A percentile compares a stretch with the other conserved stretches of the same genome.
These are phyloP conservation scores for Tamias sibiricus DNA, from an alignment of 2,113 vertebrate genomes.

Conservation along the genomic window DNA sequence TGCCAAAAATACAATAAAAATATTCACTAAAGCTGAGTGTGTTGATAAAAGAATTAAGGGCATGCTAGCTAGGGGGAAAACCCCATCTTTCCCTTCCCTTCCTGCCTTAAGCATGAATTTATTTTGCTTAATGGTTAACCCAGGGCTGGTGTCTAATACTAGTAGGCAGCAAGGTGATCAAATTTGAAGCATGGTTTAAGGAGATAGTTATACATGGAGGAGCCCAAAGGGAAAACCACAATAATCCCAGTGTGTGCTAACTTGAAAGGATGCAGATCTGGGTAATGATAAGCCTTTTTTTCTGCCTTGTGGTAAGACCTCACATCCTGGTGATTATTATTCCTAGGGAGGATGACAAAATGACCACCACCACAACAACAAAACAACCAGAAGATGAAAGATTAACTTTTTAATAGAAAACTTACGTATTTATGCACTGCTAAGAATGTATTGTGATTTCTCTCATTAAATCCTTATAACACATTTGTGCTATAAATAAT, in stretches of 20 bases:
- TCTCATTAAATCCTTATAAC: neutral
- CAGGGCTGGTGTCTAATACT: neutral
- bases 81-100: neutral
- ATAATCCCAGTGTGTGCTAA: neutral
- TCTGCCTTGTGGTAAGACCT: neutral
- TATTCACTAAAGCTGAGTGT: neutral
- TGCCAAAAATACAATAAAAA: neutral
- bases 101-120: neutral
- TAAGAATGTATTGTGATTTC: neutral
- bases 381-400: neutral
- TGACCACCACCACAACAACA: neutral
- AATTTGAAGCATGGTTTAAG: neutral
- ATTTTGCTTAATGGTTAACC: neutral
- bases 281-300: conserved; percentile 1
- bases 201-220: neutral
- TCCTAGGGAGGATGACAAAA: neutral
- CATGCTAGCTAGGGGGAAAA: neutral
- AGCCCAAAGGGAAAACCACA: neutral
- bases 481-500: neutral
- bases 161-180: neutral
- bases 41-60: neutral
- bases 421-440: neutral
- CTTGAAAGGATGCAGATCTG: conserved; percentile 43
- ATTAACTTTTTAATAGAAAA: neutral
- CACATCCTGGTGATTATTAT: neutral